A percentile compares a stretch with the other conserved stretches of the same genome.
Evolutionary conservation across 2,797 vertebrate species (phyloP).

Genomic region (Pipistrellus pygmaeus): DNA sequence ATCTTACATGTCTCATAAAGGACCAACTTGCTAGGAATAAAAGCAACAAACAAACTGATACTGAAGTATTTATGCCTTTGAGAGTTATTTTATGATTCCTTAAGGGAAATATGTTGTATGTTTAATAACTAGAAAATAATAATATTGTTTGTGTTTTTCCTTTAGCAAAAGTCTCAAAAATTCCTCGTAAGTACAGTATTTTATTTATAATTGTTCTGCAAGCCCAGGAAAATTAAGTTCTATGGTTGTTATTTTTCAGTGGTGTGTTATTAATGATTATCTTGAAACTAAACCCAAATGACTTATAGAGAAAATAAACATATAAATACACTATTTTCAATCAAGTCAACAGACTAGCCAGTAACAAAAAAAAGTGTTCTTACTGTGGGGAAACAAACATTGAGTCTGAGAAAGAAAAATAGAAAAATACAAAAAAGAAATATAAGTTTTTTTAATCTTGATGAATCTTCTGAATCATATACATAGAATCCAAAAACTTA

Average conservation of each 20-base stretch:
- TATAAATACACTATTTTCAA: not conserved
- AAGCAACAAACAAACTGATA: not conserved
- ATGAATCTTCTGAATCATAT: not conserved
- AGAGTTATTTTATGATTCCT: not conserved
- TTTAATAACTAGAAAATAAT: not conserved
- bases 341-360: not conserved
- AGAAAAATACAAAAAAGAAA: not conserved
- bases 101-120: not conserved
- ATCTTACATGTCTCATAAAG: not conserved
- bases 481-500: not conserved
- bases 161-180: not conserved
- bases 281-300: not conserved
- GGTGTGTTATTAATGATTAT: not conserved
- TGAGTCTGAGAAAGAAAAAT: not conserved
- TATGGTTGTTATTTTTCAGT: not conserved
- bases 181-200: not conserved
- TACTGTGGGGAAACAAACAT: not conserved
- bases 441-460: not conserved
- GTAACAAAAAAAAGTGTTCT: not conserved
- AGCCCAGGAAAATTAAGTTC: not conserved
- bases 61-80: not conserved
- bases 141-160: not conserved
- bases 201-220: not conserved
- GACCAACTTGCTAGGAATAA: not conserved
- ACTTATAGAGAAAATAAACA: not conserved